Conservation (phyloP, 2,113 vertebrate species). For the Amphiprion ocellaris region DNA sequence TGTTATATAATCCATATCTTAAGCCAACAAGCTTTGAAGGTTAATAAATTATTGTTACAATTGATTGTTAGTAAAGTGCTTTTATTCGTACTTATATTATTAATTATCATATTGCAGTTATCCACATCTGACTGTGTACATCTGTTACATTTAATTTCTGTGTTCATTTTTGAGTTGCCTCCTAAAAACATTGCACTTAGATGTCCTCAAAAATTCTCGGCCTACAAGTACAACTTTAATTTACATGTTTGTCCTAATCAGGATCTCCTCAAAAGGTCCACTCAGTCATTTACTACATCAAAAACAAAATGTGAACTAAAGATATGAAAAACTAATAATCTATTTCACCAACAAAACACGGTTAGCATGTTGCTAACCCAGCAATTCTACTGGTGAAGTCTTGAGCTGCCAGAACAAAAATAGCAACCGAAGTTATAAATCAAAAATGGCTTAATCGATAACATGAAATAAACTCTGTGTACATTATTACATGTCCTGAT, state of each 20-base stretch:
- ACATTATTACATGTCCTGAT: too few species aligned
- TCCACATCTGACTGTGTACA: slow-evolving; percentile 26
- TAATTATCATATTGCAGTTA: slow-evolving; percentile 12
- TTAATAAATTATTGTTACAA: slow-evolving; percentile 44
- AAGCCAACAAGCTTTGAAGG: slow-evolving; percentile 33
- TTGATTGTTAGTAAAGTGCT: slow-evolving; percentile 73
- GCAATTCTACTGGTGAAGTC: background rate
- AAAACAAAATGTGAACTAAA: background rate
- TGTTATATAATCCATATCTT: slow-evolving; percentile 20
- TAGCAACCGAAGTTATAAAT: background rate
- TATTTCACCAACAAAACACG: background rate
- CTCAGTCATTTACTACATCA: slow-evolving; percentile 28
- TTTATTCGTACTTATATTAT: slow-evolving; percentile 41
- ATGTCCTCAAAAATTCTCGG: background rate
- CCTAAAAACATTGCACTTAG: slow-evolving; percentile 29
- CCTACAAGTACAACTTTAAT: slow-evolving; percentile 16
- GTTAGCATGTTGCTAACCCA: background rate
- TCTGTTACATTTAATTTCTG: slow-evolving; percentile 7
- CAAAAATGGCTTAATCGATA: too few species aligned
- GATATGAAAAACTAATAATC: background rate
- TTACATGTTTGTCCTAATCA: slow-evolving; percentile 27
- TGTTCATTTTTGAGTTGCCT: slow-evolving; percentile 10
- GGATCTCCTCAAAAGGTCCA: slow-evolving; percentile 21
- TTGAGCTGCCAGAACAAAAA: background rate
- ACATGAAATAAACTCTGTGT: too few species aligned